Evolutionary conservation across 2,888 invertebrate species (phyloP).

Genomic region (Rhodophaea formosa): DNA sequence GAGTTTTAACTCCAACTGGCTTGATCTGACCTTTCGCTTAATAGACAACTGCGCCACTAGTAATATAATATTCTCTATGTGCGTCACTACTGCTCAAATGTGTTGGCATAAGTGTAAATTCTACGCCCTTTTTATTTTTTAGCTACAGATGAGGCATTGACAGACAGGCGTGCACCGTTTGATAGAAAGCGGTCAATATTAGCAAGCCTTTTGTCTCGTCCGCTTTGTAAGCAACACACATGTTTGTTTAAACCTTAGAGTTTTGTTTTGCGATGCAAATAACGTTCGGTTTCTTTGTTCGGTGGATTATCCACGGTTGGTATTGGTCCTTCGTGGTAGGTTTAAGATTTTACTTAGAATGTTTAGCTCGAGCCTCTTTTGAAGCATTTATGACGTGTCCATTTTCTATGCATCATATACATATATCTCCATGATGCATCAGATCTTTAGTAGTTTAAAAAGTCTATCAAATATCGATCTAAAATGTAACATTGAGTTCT

Average conservation of each 20-base stretch:
- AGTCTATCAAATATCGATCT: too few species aligned
- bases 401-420: too few species aligned
- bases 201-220: constrained; percentile 38
- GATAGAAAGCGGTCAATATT: constrained; percentile 42
- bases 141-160: constrained; percentile 26
- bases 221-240: constrained; percentile 29
- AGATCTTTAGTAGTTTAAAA: too few species aligned
- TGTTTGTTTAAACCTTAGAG: constrained; percentile 33
- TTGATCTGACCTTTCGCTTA: too few species aligned
- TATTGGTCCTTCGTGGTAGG: constrained; percentile 8
- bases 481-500: too few species aligned
- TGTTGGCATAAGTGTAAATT: not conserved
- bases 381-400: not conserved
- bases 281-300: constrained; percentile 7
- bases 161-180: constrained; percentile 40
- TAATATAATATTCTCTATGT: too few species aligned
- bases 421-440: too few species aligned
- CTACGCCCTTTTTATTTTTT: not conserved
- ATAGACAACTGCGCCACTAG: too few species aligned
- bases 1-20: too few species aligned
- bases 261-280: constrained; percentile 26
- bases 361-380: not conserved
- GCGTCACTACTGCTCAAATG: too few species aligned
- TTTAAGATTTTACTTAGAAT: not conserved
- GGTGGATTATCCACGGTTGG: constrained; percentile 1